These are phyloP conservation scores for Sebastes glaucus DNA, from an alignment of 2,797 vertebrate genomes.

Conservation along the genomic window DNA sequence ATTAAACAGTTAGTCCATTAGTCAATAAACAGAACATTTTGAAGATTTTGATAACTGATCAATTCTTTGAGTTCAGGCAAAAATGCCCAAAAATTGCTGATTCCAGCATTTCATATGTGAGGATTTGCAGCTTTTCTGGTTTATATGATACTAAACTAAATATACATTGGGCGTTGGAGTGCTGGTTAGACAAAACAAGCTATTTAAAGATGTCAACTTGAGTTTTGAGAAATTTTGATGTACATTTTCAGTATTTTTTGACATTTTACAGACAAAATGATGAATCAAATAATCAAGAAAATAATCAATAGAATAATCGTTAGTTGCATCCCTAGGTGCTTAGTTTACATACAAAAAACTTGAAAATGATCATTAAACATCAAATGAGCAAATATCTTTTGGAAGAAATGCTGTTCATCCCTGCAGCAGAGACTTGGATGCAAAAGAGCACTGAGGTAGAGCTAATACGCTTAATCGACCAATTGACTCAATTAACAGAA, in stretches of 20 bases:
- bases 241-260: neutral
- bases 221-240: neutral
- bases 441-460: neutral
- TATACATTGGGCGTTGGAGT: neutral
- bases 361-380: neutral
- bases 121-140: neutral
- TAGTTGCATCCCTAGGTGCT: neutral
- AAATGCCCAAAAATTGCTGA: too few relatives aligned
- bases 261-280: neutral
- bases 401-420: neutral
- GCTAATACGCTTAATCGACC: neutral
- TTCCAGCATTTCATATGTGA: neutral
- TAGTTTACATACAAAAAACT: neutral
- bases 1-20: neutral
- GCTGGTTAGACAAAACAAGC: neutral
- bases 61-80: neutral
- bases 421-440: neutral
- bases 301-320: neutral
- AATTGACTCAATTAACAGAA: neutral
- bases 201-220: neutral
- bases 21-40: neutral
- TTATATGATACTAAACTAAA: neutral
- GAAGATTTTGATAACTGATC: neutral
- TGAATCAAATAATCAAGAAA: neutral
- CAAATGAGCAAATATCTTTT: neutral